Conservation (phyloP, 2,888 invertebrate genomes). For the Petrolisthes manimaculis region DNA sequence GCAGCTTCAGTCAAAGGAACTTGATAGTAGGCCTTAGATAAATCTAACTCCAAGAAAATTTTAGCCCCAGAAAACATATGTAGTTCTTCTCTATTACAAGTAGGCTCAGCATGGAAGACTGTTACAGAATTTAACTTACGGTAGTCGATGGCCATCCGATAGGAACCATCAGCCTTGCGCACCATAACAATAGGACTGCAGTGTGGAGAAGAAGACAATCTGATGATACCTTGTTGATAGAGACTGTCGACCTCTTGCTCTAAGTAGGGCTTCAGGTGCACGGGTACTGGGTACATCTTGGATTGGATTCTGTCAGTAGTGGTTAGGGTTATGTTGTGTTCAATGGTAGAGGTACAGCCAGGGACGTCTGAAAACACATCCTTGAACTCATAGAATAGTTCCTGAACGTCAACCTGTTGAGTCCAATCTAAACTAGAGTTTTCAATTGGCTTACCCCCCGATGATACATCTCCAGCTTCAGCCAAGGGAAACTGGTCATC, state of each 20-base stretch:
- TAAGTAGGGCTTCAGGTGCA: constrained; percentile 11
- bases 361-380: not conserved
- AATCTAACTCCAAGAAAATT: constrained; percentile 6
- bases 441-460: not conserved
- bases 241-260: constrained; percentile 14
- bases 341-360: constrained; percentile 27
- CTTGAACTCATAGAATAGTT: no score
- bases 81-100: constrained; percentile 4
- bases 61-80: constrained; percentile 21
- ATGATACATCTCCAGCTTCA: not conserved
- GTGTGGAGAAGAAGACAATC: constrained; percentile 9
- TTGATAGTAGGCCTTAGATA: constrained; percentile 6
- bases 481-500: not conserved
- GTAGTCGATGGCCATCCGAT: constrained; percentile 28
- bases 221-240: constrained; percentile 7
- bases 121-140: constrained; percentile 25
- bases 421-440: not conserved
- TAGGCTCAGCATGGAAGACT: constrained; percentile 25
- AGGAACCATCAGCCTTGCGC: constrained; percentile 19
- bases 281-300: constrained; percentile 22
- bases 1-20: not conserved
- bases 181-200: constrained; percentile 19
- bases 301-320: constrained; percentile 24
- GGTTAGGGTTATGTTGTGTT: constrained; percentile 5
- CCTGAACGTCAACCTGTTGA: not conserved